phyloP scores from a whole-genome alignment of 2,888 invertebrate species.

The Pecten maximus region DNA sequence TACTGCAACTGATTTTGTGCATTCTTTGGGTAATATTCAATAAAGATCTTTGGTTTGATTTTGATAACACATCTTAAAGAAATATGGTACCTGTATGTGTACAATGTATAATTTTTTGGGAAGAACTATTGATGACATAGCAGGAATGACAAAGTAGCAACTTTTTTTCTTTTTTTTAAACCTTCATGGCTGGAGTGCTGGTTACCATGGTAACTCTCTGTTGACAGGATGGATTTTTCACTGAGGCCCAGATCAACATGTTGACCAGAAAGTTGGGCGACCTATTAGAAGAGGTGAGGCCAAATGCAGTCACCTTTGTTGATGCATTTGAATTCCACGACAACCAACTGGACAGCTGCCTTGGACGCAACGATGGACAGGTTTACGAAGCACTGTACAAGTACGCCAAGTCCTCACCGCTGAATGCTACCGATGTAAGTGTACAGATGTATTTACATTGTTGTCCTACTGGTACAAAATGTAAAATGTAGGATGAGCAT shows the following conservation, averaged over 20 bases:
- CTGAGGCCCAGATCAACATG: slow-evolving; percentile 78
- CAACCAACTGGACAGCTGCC: slow-evolving; percentile 75
- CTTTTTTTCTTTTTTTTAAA: too few species aligned
- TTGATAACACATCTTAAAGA: too few species aligned
- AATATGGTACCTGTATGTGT: too few species aligned
- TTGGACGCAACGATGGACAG: slow-evolving; percentile 80
- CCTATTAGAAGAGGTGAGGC: slow-evolving; percentile 88
- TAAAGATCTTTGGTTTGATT: too few species aligned
- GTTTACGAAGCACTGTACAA: slow-evolving; percentile 81
- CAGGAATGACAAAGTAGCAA: too few species aligned
- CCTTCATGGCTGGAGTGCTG: too few species aligned
- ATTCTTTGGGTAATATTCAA: too few species aligned
- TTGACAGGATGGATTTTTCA: slow-evolving; percentile 87
- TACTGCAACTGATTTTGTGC: too few species aligned
- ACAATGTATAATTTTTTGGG: too few species aligned
- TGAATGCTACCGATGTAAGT: slow-evolving; percentile 78
- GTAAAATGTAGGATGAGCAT: too few species aligned
- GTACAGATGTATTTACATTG: neutral
- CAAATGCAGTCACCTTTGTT: slow-evolving; percentile 93
- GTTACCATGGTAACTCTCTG: neutral
- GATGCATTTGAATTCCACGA: slow-evolving; percentile 90
- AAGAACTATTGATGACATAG: too few species aligned
- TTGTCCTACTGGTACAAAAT: too few species aligned
- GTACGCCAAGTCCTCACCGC: slow-evolving; percentile 80
- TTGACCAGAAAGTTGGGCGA: slow-evolving; percentile 89